These are phyloP conservation scores for Chloroclysta siterata DNA, from an alignment of 2,888 invertebrate species.

Conservation along the genomic window DNA sequence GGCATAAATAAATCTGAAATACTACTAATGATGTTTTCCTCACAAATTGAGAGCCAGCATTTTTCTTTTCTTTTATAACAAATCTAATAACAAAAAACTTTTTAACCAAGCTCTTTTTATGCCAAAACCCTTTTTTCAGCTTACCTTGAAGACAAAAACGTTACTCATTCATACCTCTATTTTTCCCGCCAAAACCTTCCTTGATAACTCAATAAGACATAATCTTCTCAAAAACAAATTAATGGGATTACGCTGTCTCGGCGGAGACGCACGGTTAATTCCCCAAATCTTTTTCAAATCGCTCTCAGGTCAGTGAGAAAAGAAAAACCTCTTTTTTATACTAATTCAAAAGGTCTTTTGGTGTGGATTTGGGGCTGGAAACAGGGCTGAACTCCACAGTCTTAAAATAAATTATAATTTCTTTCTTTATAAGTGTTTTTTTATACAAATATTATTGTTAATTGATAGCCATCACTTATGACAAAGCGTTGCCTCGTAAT, in stretches of 20 bases:
- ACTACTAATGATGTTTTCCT: too few species aligned
- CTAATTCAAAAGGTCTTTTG: conserved; percentile 65
- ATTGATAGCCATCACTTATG: too few species aligned
- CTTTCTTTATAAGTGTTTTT: too few species aligned
- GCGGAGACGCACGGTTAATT: conserved; percentile 40
- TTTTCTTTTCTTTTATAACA: too few species aligned
- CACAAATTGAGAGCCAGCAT: too few species aligned
- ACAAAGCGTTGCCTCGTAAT: too few species aligned
- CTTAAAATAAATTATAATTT: too few species aligned
- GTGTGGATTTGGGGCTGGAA: conserved; percentile 17
- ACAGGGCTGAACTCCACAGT: conserved; percentile 7
- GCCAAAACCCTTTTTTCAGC: conserved; percentile 8
- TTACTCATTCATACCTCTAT: conserved; percentile 25
- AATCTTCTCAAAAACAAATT: conserved; percentile 54
- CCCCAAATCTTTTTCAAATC: conserved; percentile 56
- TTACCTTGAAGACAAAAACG: too few species aligned
- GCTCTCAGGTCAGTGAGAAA: conserved; percentile 57
- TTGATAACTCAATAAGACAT: conserved; percentile 53
- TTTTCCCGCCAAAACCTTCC: conserved; percentile 26
- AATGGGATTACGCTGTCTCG: conserved; percentile 47
- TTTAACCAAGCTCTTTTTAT: too few species aligned
- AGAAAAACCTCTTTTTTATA: conserved; percentile 58
- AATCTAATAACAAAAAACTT: too few species aligned
- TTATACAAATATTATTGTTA: too few species aligned
- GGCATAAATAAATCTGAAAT: too few species aligned